A percentile compares a stretch with the other conserved stretches of the same genome.
Evolutionary conservation across 2,113 vertebrate species (phyloP).

Genomic region (Bubalus kerabau): DNA sequence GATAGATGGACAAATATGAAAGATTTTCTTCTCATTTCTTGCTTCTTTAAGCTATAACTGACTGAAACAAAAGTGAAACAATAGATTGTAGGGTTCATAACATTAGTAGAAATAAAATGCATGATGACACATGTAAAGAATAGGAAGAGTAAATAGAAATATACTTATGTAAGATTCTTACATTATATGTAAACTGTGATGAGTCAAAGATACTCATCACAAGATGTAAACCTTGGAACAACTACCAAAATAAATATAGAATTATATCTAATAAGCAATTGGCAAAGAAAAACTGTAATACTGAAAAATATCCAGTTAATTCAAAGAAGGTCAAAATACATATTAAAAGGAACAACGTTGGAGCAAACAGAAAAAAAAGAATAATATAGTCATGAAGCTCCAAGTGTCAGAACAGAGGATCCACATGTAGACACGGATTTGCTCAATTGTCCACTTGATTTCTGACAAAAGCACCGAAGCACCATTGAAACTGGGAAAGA

Average conservation of each 20-base stretch:
- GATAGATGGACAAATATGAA: not conserved
- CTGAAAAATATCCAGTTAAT: not conserved
- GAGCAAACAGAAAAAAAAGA: not conserved
- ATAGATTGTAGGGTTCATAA: not conserved
- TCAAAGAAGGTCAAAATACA: not conserved
- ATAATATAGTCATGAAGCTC: not conserved
- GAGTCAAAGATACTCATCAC: not conserved
- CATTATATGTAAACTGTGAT: not conserved
- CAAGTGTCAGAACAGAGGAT: not conserved
- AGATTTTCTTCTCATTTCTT: not conserved
- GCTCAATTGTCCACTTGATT: not conserved
- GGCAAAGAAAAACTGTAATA: not conserved
- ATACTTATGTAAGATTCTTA: not conserved
- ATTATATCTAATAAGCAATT: not conserved
- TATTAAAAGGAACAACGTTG: not conserved
- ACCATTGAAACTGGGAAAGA: not conserved
- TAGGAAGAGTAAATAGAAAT: not conserved
- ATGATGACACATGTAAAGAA: not conserved
- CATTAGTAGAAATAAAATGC: not conserved
- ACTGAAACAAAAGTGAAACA: not conserved
- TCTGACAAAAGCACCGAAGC: not conserved
- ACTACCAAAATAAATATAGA: not conserved
- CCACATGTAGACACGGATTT: not conserved
- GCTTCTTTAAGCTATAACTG: not conserved
- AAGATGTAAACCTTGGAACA: not conserved